These are phyloP conservation scores for Oscheius onirici DNA, from an alignment of 2,888 invertebrate genomes.

Conservation along the genomic window DNA sequence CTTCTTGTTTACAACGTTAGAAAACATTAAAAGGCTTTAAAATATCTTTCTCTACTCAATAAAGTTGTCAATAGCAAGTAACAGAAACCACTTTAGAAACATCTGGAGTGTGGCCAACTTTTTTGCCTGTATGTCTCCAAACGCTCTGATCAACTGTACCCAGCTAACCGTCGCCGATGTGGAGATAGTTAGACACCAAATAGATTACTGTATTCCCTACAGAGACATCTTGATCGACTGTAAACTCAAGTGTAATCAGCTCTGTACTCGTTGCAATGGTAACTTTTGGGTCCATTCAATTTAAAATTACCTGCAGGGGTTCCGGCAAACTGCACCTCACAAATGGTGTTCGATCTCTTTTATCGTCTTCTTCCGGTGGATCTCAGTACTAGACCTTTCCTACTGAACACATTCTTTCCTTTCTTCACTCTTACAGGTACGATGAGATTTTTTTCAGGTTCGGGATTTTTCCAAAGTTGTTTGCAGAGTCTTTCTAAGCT, in stretches of 20 bases:
- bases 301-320: conserved; percentile 25
- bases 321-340: conserved; percentile 58
- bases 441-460: too few species aligned
- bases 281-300: background rate
- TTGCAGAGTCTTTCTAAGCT: too few species aligned
- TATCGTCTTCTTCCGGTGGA: conserved; percentile 68
- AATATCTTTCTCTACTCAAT: too few species aligned
- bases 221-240: conserved; percentile 56
- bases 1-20: too few species aligned
- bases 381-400: conserved; percentile 47
- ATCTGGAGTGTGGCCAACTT: conserved; percentile 65
- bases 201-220: conserved; percentile 55
- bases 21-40: too few species aligned
- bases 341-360: conserved; percentile 69
- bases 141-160: conserved; percentile 61
- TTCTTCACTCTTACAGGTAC: conserved; percentile 61
- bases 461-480: too few species aligned
- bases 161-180: conserved; percentile 49
- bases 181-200: conserved; percentile 39
- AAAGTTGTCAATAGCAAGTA: too few species aligned
- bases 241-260: conserved; percentile 37
- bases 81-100: conserved; percentile 37
- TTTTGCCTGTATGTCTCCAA: conserved; percentile 65
- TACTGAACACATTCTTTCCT: conserved; percentile 67
- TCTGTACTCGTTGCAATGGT: conserved; percentile 23